Conservation (phyloP, 2,797 vertebrate species). For the Platalea minor region DNA sequence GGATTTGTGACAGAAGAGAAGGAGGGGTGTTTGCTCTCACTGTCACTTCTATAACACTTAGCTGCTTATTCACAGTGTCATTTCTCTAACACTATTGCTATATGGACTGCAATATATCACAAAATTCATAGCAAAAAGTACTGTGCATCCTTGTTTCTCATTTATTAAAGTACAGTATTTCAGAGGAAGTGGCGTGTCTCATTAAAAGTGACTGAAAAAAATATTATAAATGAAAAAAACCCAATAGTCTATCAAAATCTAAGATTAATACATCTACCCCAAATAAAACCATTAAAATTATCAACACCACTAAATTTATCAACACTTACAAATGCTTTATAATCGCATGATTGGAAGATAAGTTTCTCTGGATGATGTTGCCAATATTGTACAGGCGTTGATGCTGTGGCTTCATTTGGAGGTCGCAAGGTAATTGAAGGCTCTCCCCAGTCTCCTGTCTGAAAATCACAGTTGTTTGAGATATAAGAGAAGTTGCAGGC, state of each 20-base stretch:
- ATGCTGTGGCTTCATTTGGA: constrained; percentile 97
- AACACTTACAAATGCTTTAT: constrained; percentile 97
- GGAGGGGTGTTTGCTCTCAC: not conserved
- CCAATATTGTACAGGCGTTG: constrained; percentile 98
- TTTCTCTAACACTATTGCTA: not conserved
- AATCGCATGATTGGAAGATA: constrained; percentile 99
- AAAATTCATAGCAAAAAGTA: not conserved
- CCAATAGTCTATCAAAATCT: not conserved
- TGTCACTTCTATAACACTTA: not conserved
- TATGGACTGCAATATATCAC: not conserved
- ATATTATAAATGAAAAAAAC: not conserved
- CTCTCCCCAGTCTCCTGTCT: constrained; percentile 99
- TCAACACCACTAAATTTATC: not conserved
- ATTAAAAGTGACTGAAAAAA: not conserved
- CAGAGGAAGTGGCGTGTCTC: not conserved
- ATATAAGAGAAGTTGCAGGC: constrained; percentile 33
- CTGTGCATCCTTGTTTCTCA: not conserved
- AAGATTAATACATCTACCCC: not conserved
- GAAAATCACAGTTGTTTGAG: constrained; percentile 76
- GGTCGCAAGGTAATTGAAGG: constrained; percentile 95
- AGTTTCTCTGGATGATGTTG: constrained; percentile 99
- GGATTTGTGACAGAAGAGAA: not conserved
- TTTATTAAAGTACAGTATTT: not conserved
- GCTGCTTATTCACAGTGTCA: not conserved
- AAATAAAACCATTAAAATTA: not conserved